Base-by-base conservation (phyloP, 2,888 invertebrate species). In the Drosophila parthenogenetica region DNA sequence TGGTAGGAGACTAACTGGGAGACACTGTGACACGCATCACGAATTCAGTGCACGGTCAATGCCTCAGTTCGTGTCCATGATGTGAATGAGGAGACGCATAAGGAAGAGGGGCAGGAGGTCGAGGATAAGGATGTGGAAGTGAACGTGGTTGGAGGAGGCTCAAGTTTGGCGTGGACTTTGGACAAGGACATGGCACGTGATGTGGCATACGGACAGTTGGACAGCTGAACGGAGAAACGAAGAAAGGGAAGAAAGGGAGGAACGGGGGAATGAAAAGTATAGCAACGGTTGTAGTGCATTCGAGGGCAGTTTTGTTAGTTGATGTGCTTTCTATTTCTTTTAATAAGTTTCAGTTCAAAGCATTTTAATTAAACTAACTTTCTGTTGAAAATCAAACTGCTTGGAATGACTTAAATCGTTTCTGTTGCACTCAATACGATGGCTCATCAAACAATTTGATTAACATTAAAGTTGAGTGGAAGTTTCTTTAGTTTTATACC, bases 41-140 rank as follows among this genome's bases (percentile, higher is more conserved):
- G 54, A 66, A 74, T 76, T 58, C 76, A 19, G 58, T 43, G 76
- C 73, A 75, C 73, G 76, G 40, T 51, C 17, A 25, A 57, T 73
- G 65, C 60, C 60, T n/a, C 45, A 39, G 71, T 70, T 42, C 60
- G 53, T 69, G 53, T 54, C 64, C 59, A 53, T 53, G 70, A 39
- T 66, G 66, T 32, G 60, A 54, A 66, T 62, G 71, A 13, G 35
- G 4, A 13, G 35, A 0, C 13, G 35, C 13, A 5, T 4, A 0
- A 35, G 13, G 35, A 35, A 4, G 0, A 13, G 76, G 50, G 3
- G 32, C 10, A 3, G 35, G 3, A 35, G 35, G 2, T 19, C 2
- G 5, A 8, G 29, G 29, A 29, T 29, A 8, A 29, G 29, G 29
- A 13, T 2, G 8, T 8, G 29, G 29, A 29, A 29, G 29, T 29